These are phyloP conservation scores for Rhodeus uyekii DNA, from an alignment of 2,797 vertebrate species.

Conservation along the genomic window DNA sequence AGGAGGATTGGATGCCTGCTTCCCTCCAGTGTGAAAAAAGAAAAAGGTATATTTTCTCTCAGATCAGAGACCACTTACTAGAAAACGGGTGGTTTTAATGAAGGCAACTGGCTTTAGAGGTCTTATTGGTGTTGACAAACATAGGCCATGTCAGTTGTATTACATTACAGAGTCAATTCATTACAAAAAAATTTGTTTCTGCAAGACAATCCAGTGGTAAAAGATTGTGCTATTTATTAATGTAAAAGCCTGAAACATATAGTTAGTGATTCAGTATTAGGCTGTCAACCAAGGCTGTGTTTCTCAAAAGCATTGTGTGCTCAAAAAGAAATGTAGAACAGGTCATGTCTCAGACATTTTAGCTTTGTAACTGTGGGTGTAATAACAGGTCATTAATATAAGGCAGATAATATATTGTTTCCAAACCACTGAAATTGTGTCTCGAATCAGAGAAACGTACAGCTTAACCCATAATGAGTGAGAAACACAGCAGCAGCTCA, in stretches of 20 bases:
- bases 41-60: conserved; percentile 4
- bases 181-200: neutral
- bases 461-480: neutral
- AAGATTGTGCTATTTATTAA: neutral
- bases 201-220: neutral
- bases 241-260: neutral
- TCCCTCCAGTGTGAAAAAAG: neutral
- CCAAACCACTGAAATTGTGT: neutral
- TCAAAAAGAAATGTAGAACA: neutral
- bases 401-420: neutral
- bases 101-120: conserved; percentile 17
- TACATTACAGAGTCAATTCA: neutral
- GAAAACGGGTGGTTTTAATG: conserved; percentile 23
- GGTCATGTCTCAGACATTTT: neutral
- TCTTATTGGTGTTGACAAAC: conserved; percentile 25
- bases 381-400: neutral
- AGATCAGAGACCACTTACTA: conserved; percentile 17
- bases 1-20: conserved; percentile 1
- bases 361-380: neutral
- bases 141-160: neutral
- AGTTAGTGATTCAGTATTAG: neutral
- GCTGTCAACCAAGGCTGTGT: neutral
- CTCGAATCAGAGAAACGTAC: conserved; percentile 1
- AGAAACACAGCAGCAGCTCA: conserved; percentile 21
- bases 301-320: neutral